phyloP scores from a whole-genome alignment of 2,797 vertebrate genomes.

The Rhinichthys osculus region DNA sequence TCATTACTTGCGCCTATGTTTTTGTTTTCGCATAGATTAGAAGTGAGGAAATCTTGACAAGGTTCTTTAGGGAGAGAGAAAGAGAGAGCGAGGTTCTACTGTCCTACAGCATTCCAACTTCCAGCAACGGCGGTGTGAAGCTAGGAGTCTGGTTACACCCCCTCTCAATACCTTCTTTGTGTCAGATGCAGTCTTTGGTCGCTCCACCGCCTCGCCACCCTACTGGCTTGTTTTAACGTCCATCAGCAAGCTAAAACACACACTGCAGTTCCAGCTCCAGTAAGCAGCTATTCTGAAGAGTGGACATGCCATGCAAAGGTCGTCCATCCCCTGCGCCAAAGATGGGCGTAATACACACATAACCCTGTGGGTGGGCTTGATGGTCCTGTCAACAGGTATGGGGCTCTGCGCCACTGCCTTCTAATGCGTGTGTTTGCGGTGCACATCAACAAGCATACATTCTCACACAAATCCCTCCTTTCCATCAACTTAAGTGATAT shows the following conservation, averaged over 20 bases:
- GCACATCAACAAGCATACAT: slow-evolving; percentile 12
- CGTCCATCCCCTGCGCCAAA: slow-evolving; percentile 22
- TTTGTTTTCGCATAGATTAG: slow-evolving; percentile 39
- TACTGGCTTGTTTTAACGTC: slow-evolving; percentile 31
- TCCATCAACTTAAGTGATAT: neutral
- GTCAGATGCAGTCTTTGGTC: slow-evolving; percentile 26
- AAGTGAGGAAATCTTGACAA: slow-evolving; percentile 43
- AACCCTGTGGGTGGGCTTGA: slow-evolving; percentile 43
- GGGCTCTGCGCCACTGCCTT: neutral
- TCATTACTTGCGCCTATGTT: slow-evolving; percentile 4
- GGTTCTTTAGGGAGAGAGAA: slow-evolving; percentile 23
- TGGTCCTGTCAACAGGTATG: slow-evolving; percentile 52
- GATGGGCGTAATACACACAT: slow-evolving; percentile 30
- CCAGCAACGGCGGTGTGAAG: slow-evolving; percentile 32
- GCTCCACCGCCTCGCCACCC: neutral
- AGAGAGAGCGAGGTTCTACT: slow-evolving; percentile 32
- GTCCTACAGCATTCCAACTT: slow-evolving; percentile 53
- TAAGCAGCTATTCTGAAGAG: slow-evolving; percentile 24
- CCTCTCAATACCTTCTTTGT: slow-evolving; percentile 61
- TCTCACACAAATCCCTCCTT: slow-evolving; percentile 1
- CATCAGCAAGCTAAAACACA: slow-evolving; percentile 40
- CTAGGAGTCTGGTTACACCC: slow-evolving; percentile 54
- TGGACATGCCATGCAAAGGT: slow-evolving; percentile 31
- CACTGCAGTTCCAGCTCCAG: slow-evolving; percentile 17
- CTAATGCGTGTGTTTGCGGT: slow-evolving; percentile 14